Percentiles rank a stretch among this genome's conserved stretches.
phyloP scores from a whole-genome alignment of 2,113 vertebrate genomes.

The Canis aureus region DNA sequence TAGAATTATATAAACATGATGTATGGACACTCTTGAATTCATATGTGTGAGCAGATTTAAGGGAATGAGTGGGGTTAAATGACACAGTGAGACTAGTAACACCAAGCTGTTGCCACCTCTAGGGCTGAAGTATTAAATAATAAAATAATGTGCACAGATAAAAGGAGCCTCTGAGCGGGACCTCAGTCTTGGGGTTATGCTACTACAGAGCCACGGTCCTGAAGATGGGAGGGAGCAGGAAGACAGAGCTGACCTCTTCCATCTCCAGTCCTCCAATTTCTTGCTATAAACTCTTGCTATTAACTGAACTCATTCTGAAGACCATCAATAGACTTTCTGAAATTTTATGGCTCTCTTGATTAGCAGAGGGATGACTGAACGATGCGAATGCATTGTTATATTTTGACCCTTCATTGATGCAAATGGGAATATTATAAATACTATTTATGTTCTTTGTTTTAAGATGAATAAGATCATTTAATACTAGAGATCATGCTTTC shows the following conservation, averaged over 20 bases:
- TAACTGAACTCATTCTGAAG: not conserved
- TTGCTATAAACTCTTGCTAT: not conserved
- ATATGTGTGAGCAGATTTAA: not conserved
- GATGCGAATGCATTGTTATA: not conserved
- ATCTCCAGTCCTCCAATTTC: not conserved
- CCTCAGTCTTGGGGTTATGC: not conserved
- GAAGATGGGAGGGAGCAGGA: not conserved
- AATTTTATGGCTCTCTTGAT: not conserved
- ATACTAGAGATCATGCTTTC: not conserved
- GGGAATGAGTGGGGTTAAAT: not conserved
- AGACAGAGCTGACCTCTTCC: accelerated
- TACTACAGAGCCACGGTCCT: not conserved
- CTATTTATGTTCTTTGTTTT: not conserved
- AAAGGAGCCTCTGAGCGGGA: too few species aligned
- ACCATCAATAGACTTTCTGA: not conserved
- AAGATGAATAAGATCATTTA: not conserved
- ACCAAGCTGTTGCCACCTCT: not conserved
- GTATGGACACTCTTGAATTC: not conserved
- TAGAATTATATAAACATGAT: not conserved
- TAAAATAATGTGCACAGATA: not conserved
- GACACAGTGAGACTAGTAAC: not conserved
- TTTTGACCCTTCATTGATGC: not conserved
- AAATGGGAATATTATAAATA: not conserved
- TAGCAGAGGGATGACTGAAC: not conserved
- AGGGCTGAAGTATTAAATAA: not conserved